These are phyloP conservation scores for Oryctolagus cuniculus DNA, from an alignment of 2,113 vertebrate genomes.

Conservation along the genomic window DNA sequence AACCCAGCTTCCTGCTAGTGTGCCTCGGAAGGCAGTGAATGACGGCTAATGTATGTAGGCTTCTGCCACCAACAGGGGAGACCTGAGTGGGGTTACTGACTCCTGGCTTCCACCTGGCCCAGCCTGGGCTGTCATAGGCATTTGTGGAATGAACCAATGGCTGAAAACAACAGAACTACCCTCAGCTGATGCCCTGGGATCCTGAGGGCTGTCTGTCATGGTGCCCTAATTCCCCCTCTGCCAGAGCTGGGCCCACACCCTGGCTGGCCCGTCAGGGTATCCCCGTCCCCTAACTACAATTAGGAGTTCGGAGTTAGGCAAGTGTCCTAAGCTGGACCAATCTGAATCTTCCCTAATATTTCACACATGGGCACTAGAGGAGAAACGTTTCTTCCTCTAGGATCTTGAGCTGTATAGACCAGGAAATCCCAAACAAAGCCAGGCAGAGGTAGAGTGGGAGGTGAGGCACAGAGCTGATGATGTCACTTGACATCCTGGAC, in stretches of 20 bases:
- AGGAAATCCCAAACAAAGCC: not conserved
- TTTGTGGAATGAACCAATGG: not conserved
- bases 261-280: not conserved
- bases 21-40: too few species aligned
- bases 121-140: too few species aligned
- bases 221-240: not conserved
- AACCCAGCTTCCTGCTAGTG: too few species aligned
- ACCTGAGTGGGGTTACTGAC: too few species aligned
- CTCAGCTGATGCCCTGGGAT: not conserved
- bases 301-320: not conserved
- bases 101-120: too few species aligned
- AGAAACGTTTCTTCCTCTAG: slow-evolving; percentile 2
- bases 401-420: slow-evolving; percentile 25
- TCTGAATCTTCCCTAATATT: slow-evolving; percentile 42
- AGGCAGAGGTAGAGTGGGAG: not conserved
- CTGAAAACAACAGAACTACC: not conserved
- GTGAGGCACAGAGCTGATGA: not conserved
- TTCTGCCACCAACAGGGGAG: too few species aligned
- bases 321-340: slow-evolving; percentile 8
- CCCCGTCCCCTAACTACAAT: not conserved
- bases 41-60: too few species aligned
- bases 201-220: not conserved
- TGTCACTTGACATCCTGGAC: slow-evolving; percentile 3
- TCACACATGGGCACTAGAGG: not conserved
- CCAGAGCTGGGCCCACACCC: not conserved